phyloP scores from a whole-genome alignment of 2,888 invertebrate genomes.

The Endomychus coccineus region DNA sequence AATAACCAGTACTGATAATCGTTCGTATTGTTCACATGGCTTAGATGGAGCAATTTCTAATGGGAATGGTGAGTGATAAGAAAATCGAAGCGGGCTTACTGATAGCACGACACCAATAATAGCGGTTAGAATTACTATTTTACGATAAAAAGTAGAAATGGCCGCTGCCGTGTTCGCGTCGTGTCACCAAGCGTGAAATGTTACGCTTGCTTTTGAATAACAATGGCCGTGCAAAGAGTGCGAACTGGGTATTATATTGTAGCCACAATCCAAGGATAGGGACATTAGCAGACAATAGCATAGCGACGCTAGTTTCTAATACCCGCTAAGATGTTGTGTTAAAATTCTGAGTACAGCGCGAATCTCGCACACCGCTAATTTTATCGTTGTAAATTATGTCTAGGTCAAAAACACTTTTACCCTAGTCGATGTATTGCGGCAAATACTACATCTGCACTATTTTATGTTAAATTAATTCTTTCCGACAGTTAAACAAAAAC shows the following conservation, averaged over 20 bases:
- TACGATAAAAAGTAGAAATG: slow-evolving; percentile 10
- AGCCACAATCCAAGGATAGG: slow-evolving; percentile 1
- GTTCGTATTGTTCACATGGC: no score
- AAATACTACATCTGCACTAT: no score
- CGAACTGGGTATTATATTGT: slow-evolving; percentile 1
- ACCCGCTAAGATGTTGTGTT: no score
- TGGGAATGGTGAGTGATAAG: slow-evolving; percentile 3
- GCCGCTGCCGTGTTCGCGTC: slow-evolving; percentile 11
- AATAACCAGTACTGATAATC: slow-evolving; percentile 1
- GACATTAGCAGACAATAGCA: no score
- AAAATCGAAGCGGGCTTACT: not conserved
- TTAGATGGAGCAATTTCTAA: not conserved
- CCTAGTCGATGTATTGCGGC: no score
- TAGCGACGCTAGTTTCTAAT: no score
- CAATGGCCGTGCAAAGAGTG: slow-evolving; percentile 14
- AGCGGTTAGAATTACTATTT: not conserved
- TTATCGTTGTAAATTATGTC: no score
- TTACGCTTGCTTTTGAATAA: slow-evolving; percentile 18
- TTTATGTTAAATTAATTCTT: no score
- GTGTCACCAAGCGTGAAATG: slow-evolving; percentile 18
- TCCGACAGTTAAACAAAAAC: no score
- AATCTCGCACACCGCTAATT: no score
- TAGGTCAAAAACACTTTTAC: no score
- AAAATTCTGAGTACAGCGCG: no score
- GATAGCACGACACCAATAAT: slow-evolving; percentile 6